Percentiles rank a stretch among this genome's conserved stretches.
These are phyloP conservation scores for Paracanthobrama guichenoti DNA, from an alignment of 2,113 vertebrate species.

Conservation along the genomic window DNA sequence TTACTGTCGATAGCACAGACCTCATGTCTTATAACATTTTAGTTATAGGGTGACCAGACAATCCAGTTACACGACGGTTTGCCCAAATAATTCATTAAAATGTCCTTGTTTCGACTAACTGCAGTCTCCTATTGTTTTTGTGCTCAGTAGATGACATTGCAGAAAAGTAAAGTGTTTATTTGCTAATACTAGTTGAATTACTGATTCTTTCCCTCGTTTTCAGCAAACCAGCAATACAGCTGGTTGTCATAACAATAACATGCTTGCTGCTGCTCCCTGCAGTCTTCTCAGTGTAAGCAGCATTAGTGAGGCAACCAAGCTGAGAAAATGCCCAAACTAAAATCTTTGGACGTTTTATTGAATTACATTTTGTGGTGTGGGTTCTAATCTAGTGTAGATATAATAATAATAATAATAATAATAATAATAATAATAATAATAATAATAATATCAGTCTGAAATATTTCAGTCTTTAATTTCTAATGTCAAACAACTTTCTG, in stretches of 20 bases:
- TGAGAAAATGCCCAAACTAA: not conserved
- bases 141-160: not conserved
- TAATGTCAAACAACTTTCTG: not conserved
- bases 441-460: not conserved
- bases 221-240: not conserved
- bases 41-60: not conserved
- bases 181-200: not conserved
- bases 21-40: not conserved
- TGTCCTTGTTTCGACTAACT: not conserved
- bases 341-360: not conserved
- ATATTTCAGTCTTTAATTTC: not conserved
- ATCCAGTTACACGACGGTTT: not conserved
- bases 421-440: too few relatives aligned
- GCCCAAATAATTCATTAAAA: not conserved
- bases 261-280: conserved; percentile 25
- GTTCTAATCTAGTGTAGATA: not conserved
- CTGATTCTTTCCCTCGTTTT: not conserved
- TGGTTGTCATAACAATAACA: conserved; percentile 10
- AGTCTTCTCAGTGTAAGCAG: not conserved
- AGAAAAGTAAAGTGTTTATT: not conserved
- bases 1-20: not conserved
- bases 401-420: too few relatives aligned
- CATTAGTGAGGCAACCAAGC: not conserved
- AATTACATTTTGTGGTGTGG: not conserved
- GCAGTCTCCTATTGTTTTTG: not conserved